Conservation (phyloP, 2,797 vertebrate species). For the Leucoraja ocellata region DNA sequence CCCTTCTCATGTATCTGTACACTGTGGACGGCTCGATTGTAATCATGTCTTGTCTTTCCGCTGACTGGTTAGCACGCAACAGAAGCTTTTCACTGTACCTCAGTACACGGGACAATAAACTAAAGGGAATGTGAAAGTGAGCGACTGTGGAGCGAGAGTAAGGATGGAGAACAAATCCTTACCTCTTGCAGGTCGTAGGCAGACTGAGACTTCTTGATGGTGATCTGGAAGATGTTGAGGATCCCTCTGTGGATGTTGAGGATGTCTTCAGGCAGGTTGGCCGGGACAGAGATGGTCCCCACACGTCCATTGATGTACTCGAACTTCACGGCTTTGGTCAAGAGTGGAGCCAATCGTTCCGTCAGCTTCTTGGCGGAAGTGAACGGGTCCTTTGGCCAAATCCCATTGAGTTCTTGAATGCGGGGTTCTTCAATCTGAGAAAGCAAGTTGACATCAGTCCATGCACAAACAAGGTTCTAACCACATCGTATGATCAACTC, state of each 20-base stretch:
- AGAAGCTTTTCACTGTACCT: too few species aligned
- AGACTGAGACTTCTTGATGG: constrained; percentile 54
- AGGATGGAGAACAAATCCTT: constrained; percentile 27
- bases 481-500: neutral
- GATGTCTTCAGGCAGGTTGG: constrained; percentile 53
- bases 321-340: constrained; percentile 70
- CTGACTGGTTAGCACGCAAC: too few species aligned
- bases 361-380: constrained; percentile 54
- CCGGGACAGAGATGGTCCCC: constrained; percentile 57
- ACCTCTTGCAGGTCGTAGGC: constrained; percentile 54
- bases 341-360: constrained; percentile 56
- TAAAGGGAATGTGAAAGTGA: neutral
- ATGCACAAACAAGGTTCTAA: too few species aligned
- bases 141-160: too few species aligned
- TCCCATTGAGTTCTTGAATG: constrained; percentile 65
- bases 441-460: neutral
- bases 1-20: too few species aligned
- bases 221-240: constrained; percentile 41
- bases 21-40: too few species aligned
- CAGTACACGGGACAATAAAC: too few species aligned
- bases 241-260: constrained; percentile 69
- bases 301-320: constrained; percentile 62
- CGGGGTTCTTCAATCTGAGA: constrained; percentile 60
- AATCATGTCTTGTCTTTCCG: too few species aligned
- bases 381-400: constrained; percentile 55